Base-by-base conservation (phyloP, 2,888 invertebrate species). In the Meganola albula region DNA sequence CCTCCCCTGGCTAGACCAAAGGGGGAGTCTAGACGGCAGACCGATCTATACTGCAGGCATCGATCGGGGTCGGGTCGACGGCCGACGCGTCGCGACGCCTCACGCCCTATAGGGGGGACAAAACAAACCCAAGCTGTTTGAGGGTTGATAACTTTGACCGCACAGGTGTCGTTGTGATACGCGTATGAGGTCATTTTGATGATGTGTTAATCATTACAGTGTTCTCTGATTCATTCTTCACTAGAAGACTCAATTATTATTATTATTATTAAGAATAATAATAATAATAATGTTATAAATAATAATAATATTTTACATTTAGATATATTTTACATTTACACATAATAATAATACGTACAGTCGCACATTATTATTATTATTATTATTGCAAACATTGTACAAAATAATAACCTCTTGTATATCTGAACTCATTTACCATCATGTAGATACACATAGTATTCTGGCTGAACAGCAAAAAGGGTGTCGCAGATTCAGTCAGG, bases 11-110 rank as follows among this genome's bases (percentile, higher is more conserved):
- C 32, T 38, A 39, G 32, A 45, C 37, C 38, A 39, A 37, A 34
- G 40, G 53, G 53, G 57, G 61, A 34, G 55, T 63, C 83, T 84
- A 84, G 84, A 84, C 84, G 71, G 59, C 66, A 74, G 75, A 76
- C 79, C 76, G n/a, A n/a, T 20, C 20, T 20, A 20, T 7, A 20
- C 20, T 7, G 20, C 16, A 16, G 82, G 70, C 76, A 79, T 78
- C 77, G 79, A 80, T 79, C 79, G 67, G 32, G 55, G 52, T 43
- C 54, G 53, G 73, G 70, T 72, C 66, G 63, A 61, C 70, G 74
- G 44, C 66, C 73, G 63, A 48, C 53, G 44, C 66, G 66, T 21
- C 63, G 63, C 63, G 63, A 53, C 70, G 43, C 47, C 54, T 41
- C 50, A 33, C 28, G 12, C 29, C 29, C 11, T 18, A 33, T 47